These are phyloP conservation scores for Drosophila micromelanica DNA, from an alignment of 1,140 invertebrate genomes.

Conservation along the genomic window DNA sequence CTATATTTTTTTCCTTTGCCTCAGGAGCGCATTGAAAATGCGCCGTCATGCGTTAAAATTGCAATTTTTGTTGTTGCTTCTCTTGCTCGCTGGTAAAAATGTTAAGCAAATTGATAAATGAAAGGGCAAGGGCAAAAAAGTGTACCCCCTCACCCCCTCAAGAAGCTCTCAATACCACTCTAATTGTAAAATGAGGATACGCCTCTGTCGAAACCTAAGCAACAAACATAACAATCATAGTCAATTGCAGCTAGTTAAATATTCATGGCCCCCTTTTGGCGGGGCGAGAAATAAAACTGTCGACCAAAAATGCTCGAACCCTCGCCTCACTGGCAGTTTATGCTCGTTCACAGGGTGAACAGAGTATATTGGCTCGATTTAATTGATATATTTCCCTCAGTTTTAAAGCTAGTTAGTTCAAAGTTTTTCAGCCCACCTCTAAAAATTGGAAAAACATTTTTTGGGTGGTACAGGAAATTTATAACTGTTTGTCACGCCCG, in stretches of 20 bases:
- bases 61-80: conserved; percentile 50
- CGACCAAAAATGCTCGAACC: conserved; percentile 46
- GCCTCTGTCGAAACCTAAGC: conserved; percentile 28
- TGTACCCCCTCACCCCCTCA: neutral
- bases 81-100: conserved; percentile 7
- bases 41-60: conserved; percentile 78
- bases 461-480: no score
- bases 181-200: conserved; percentile 64
- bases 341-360: no score
- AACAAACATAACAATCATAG: conserved; percentile 75
- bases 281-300: conserved; percentile 72
- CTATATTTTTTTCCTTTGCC: conserved; percentile 33
- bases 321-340: neutral
- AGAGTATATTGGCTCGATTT: no score
- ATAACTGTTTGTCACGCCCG: no score
- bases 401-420: no score
- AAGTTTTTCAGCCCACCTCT: no score
- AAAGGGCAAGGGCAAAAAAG: conserved; percentile 29
- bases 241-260: conserved; percentile 76
- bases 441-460: no score
- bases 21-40: conserved; percentile 68
- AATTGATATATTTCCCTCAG: no score
- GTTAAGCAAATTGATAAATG: conserved; percentile 75
- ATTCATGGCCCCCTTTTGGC: conserved; percentile 55
- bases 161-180: conserved; percentile 32